A percentile compares a stretch with the other conserved stretches of the same genome.
These are phyloP conservation scores for Varanus salvator DNA, from an alignment of 2,113 vertebrate species.

Conservation along the genomic window DNA sequence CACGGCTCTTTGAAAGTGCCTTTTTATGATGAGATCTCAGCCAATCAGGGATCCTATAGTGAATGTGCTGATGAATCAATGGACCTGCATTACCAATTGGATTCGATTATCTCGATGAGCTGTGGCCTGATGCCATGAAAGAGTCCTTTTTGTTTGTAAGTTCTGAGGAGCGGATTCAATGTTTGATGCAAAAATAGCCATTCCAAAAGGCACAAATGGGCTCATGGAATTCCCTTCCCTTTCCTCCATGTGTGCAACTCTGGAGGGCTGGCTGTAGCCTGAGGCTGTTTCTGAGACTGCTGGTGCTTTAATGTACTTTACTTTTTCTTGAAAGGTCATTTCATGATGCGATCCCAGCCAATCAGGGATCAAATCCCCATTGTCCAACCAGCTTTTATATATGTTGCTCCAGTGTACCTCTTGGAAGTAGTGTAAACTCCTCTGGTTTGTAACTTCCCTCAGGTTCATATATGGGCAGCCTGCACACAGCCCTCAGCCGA, in stretches of 20 bases:
- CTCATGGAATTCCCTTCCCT: too few relatives aligned
- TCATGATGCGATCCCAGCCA: neutral
- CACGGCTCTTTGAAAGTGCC: neutral
- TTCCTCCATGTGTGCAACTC: too few relatives aligned
- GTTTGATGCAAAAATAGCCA: too few relatives aligned
- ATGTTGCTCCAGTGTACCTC: neutral
- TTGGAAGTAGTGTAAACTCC: neutral
- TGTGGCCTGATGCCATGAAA: neutral
- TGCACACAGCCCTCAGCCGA: too few relatives aligned
- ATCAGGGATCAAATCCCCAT: neutral
- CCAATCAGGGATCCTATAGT: neutral
- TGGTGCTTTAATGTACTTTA: too few relatives aligned
- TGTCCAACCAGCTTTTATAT: neutral
- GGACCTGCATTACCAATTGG: too few relatives aligned
- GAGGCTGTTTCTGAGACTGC: too few relatives aligned
- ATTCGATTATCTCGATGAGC: neutral
- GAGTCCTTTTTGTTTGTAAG: neutral
- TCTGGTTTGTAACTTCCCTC: neutral
- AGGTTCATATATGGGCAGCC: neutral
- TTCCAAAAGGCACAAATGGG: too few relatives aligned
- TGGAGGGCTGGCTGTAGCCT: too few relatives aligned
- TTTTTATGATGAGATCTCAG: neutral
- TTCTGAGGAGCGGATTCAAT: neutral
- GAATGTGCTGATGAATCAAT: neutral
- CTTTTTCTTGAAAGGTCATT: neutral